phyloP scores from a whole-genome alignment of 2,797 vertebrate genomes.

The Pygocentrus nattereri region DNA sequence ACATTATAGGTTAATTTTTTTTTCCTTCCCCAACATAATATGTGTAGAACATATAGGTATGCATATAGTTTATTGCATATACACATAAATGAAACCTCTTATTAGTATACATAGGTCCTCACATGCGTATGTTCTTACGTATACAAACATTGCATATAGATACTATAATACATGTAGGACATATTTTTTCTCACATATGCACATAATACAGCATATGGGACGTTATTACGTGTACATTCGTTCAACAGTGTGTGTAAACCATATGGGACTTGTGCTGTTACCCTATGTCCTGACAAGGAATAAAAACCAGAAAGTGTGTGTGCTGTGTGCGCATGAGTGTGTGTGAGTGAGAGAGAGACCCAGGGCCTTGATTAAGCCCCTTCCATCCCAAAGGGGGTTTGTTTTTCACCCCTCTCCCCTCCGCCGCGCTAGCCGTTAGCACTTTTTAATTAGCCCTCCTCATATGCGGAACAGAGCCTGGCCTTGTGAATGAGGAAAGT shows the following conservation, averaged over 20 bases:
- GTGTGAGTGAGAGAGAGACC: constrained; percentile 23
- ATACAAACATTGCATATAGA: too few relatives aligned
- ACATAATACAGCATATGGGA: too few relatives aligned
- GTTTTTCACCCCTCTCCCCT: constrained; percentile 57
- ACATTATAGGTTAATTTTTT: too few relatives aligned
- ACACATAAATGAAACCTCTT: too few relatives aligned
- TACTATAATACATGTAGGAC: too few relatives aligned
- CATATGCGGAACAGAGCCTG: constrained; percentile 23
- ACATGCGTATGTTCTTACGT: too few relatives aligned
- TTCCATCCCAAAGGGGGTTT: constrained; percentile 57
- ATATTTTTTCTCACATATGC: too few relatives aligned
- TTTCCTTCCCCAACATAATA: too few relatives aligned
- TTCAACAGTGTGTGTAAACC: too few relatives aligned
- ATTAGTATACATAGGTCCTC: too few relatives aligned
- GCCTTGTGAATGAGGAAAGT: constrained; percentile 7
- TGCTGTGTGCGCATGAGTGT: constrained; percentile 32
- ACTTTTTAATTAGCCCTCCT: constrained; percentile 79
- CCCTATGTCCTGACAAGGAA: not conserved
- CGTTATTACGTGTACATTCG: not conserved
- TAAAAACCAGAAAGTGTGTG: not conserved
- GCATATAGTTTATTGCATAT: too few relatives aligned
- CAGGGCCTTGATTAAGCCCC: constrained; percentile 60
- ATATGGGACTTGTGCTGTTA: not conserved
- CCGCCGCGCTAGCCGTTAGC: constrained; percentile 69
- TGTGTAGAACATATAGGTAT: too few relatives aligned